Conservation (phyloP, 30 jellyfish, hydroid and myxozoan species). For the Aurelia aurita complex sp. Pacific region DNA sequence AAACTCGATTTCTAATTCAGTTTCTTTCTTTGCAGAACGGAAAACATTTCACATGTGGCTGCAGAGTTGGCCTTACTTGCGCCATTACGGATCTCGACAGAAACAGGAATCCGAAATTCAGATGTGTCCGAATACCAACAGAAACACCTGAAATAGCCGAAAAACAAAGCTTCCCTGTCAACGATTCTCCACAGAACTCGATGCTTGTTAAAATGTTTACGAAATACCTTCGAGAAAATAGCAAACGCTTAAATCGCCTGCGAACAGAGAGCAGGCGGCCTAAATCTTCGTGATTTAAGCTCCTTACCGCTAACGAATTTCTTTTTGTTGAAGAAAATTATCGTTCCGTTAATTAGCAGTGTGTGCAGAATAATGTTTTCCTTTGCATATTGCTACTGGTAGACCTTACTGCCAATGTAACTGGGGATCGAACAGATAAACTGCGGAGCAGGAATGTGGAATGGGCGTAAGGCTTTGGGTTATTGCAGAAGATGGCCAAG, state of each 20-base stretch:
- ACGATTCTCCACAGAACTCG: conserved; percentile 45
- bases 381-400: conserved; percentile 20
- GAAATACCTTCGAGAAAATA: conserved; percentile 7
- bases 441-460: too few species aligned
- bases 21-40: conserved; percentile 37
- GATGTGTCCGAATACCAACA: conserved; percentile 81
- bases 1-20: too few species aligned
- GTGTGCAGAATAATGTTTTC: conserved; percentile 10
- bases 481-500: too few species aligned
- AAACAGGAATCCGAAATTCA: conserved; percentile 66
- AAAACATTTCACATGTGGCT: conserved; percentile 75
- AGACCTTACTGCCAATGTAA: conserved; percentile 29
- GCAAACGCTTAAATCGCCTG: conserved; percentile 30
- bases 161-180: conserved; percentile 13
- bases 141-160: conserved; percentile 76
- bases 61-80: conserved; percentile 77
- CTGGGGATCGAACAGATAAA: background rate
- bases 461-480: too few species aligned
- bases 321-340: conserved; percentile 13
- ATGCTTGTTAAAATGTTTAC: conserved; percentile 35
- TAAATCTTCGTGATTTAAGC: conserved; percentile 18
- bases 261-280: conserved; percentile 16
- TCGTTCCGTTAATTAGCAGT: conserved; percentile 53
- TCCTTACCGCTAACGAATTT: background rate
- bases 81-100: conserved; percentile 73